Evolutionary conservation across 2,113 vertebrate species (phyloP).

Genomic region (Xenopus tropicalis): UCB_Xtro_10.0 CM004443.2:169465501-169466000

Average conservation of each 20-base stretch:
- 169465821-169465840: constrained; percentile 68
- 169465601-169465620: constrained; percentile 60
- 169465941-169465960: constrained; percentile 71
- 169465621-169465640: constrained; percentile 60
- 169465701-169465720: constrained; percentile 74
- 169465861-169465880: constrained; percentile 80
- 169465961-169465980: constrained; percentile 71
- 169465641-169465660: constrained; percentile 65
- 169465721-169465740: constrained; percentile 80
- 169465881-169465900: constrained; percentile 83
- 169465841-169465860: constrained; percentile 68
- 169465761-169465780: constrained; percentile 80
- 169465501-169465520: constrained; percentile 81
- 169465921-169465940: constrained; percentile 72
- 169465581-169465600: constrained; percentile 67
- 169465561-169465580: constrained; percentile 74
- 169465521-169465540: constrained; percentile 68
- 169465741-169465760: constrained; percentile 99
- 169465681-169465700: constrained; percentile 65
- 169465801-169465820: constrained; percentile 84
- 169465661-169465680: constrained; percentile 59
- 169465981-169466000: constrained; percentile 69
- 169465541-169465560: constrained; percentile 69
- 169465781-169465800: constrained; percentile 98
- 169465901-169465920: constrained; percentile 74